Base-by-base conservation (phyloP, 2,888 invertebrate genomes). In the Andrena hattorfiana region DNA sequence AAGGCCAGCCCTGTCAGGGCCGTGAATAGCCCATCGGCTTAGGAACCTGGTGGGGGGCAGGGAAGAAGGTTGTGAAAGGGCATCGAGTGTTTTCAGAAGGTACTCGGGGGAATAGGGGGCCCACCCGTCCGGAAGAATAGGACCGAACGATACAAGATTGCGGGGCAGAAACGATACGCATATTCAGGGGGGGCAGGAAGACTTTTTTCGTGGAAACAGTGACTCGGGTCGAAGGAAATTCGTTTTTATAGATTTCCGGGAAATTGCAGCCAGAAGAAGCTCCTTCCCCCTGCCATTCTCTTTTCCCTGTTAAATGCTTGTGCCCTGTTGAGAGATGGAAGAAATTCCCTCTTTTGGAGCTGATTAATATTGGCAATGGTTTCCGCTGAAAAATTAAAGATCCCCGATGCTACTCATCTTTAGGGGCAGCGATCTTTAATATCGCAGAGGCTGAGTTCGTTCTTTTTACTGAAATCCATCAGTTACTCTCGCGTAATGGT, bases 1-100 rank as follows among this genome's bases (percentile, higher is more conserved):
- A 86, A 86, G 84, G 79, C 84, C 76, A 48, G 79, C 75, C 82
- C 85, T 87, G 87, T 83, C 83, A 87, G 87, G 83, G 87, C 85
- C 85, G 68, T 87, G 87, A 87, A 87, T 87, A 87, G 87, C 87
- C 85, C 85, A 85, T 78, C 81, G 87, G 85, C 76, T 81, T 85
- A 77, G 81, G 84, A 68, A 42, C 69, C 68, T 16, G 54, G 69
- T 13, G 71, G 54, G 68, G 79, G 56, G 49, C 54, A 56, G 70
- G 66, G 64, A 62, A 63, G 81, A 69, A 82, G 67, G 56, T 81
- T 62, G 80, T 85, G 85, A 87, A 87, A 87, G 87, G 85, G 87
- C 74, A 67, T 74, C 79, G 80, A 80, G 82, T 78, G 80, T 84
- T 87, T 87, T 85, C 82, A 87, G 80, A 80, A 73, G 76, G 77